Percentiles rank a stretch among this genome's conserved stretches.
Evolutionary conservation across 2,888 invertebrate genomes (phyloP).

Genomic region (Meandrusa payeni): DNA sequence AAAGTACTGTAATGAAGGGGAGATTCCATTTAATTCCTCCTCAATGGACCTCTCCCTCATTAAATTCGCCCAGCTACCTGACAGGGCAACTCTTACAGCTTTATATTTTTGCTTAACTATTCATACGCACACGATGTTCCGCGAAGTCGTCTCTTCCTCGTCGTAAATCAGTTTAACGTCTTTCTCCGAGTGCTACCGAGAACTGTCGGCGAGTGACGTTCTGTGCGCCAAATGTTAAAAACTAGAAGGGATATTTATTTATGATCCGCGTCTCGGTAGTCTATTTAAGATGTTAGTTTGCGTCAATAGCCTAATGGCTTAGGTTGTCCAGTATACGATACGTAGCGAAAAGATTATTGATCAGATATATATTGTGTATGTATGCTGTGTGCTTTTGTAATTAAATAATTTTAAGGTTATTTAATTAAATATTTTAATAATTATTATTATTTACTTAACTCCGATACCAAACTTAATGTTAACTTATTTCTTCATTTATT

Average conservation of each 20-base stretch:
- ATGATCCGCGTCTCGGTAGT: slow-evolving; percentile 13
- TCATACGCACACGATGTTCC: slow-evolving; percentile 22
- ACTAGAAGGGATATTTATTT: slow-evolving; percentile 16
- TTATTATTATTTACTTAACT: too few relatives aligned
- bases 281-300: too few relatives aligned
- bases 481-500: too few relatives aligned
- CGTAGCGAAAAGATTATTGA: too few relatives aligned
- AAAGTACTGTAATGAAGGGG: too few relatives aligned
- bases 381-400: too few relatives aligned
- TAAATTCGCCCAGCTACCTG: not conserved
- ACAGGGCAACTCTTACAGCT: slow-evolving; percentile 7
- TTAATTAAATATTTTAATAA: too few relatives aligned
- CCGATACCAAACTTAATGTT: too few relatives aligned
- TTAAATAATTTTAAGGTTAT: too few relatives aligned
- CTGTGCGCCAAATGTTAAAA: slow-evolving; percentile 20
- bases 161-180: slow-evolving; percentile 62
- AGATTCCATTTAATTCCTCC: too few relatives aligned
- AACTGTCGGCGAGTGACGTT: slow-evolving; percentile 32
- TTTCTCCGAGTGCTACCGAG: slow-evolving; percentile 43
- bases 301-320: not conserved
- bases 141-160: slow-evolving; percentile 39
- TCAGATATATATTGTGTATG: too few relatives aligned
- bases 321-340: too few relatives aligned
- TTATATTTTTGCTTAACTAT: slow-evolving; percentile 17
- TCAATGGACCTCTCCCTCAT: not conserved